These are phyloP conservation scores for Tuberolachnus salignus DNA, from an alignment of 2,888 invertebrate species.

Conservation along the genomic window DNA sequence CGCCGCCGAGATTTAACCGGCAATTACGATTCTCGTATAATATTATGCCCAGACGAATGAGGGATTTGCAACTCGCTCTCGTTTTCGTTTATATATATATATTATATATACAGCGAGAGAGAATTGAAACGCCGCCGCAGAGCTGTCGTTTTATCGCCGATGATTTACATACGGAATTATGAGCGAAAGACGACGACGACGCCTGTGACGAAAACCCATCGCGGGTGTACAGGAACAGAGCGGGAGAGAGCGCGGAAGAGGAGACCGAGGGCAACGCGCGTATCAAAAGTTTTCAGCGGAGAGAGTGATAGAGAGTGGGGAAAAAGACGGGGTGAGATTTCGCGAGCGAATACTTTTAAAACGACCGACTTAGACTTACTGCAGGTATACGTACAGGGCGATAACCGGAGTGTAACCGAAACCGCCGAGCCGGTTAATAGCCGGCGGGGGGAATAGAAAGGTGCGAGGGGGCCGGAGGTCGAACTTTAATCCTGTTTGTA, in stretches of 20 bases:
- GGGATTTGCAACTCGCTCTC: neutral
- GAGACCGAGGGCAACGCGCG: neutral
- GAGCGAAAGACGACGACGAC: neutral
- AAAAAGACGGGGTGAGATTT: too few species aligned
- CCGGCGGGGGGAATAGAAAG: neutral
- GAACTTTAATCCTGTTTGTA: constrained; percentile 54
- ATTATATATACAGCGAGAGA: too few species aligned
- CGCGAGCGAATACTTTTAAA: constrained; percentile 43
- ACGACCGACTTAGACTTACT: constrained; percentile 2
- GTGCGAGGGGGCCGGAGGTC: neutral
- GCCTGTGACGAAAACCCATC: too few species aligned
- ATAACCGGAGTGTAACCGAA: constrained; percentile 52
- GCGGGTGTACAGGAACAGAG: too few species aligned
- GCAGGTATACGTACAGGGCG: constrained; percentile 6
- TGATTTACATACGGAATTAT: constrained; percentile 44
- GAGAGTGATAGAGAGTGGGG: too few species aligned
- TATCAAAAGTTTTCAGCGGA: constrained; percentile 28
- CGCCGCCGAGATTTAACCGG: too few species aligned
- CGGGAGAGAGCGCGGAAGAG: neutral
- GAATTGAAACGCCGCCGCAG: constrained; percentile 10
- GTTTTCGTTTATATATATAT: neutral
- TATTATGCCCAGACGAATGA: too few species aligned
- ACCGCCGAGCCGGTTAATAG: constrained; percentile 54
- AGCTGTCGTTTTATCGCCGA: constrained; percentile 27
- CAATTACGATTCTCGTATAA: too few species aligned